phyloP scores from a whole-genome alignment of 2,797 vertebrate species.

The Lemur catta region DNA sequence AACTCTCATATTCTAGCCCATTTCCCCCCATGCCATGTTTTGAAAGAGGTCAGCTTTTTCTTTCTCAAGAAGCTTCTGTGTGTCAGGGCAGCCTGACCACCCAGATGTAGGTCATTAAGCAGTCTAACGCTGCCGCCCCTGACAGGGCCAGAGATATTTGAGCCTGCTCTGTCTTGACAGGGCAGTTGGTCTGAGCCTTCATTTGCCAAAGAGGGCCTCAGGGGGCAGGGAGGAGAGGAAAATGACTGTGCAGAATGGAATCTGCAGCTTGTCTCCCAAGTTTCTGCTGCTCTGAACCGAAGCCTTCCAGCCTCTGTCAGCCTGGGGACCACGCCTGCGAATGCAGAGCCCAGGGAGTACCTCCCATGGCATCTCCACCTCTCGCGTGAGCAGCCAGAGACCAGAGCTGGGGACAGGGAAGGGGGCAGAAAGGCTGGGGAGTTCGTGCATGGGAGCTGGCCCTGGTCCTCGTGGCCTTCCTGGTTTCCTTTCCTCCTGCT shows the following conservation, averaged over 20 bases:
- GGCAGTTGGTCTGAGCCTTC: not conserved
- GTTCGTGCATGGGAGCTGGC: accelerated
- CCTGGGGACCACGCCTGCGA: not conserved
- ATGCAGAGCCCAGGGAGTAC: not conserved
- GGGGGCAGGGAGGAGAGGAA: not conserved
- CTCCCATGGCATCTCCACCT: not conserved
- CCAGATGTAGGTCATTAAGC: not conserved
- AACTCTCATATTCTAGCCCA: not conserved
- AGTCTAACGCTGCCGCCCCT: not conserved
- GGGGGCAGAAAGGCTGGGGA: not conserved
- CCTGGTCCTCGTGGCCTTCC: not conserved
- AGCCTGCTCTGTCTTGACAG: not conserved
- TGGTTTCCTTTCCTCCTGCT: not conserved
- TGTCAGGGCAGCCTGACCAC: not conserved
- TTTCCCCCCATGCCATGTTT: no score
- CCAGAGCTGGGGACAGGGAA: not conserved
- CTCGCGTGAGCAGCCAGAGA: not conserved
- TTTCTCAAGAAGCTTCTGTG: not conserved
- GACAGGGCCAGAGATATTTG: not conserved
- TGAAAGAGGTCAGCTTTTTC: not conserved
- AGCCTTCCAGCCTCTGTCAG: not conserved
- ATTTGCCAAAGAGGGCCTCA: not conserved
- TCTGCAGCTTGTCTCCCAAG: not conserved
- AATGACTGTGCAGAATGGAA: not conserved
- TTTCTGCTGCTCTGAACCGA: not conserved